Base-by-base conservation (phyloP, 2,797 vertebrate species). In the Buceros bicornis region DNA sequence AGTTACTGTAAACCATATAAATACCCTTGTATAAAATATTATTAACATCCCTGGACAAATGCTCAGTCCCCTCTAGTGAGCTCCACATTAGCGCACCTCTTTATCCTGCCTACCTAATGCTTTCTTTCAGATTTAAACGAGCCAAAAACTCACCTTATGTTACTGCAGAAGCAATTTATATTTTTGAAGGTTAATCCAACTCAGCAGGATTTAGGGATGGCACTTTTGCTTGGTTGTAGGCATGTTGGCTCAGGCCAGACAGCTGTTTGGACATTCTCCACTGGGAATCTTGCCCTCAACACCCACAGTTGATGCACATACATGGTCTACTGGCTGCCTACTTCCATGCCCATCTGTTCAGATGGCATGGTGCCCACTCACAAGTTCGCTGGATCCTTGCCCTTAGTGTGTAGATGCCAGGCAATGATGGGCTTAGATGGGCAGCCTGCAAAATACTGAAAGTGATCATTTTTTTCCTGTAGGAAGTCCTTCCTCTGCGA, bases 321-420 rank as follows among this genome's bases (percentile, higher is more conserved):
- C 98, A 98, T 98, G 98, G 98, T 98, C 98, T 98, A 98, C 98
- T 98, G 98, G 98, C 98, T 98, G 98, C 98, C 97, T 98, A 98
- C 98, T 98, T 98, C 97, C 97, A 97, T 98, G 97, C 98, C 98
- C 98, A 98, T 98, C 98, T 98, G 98, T 98, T 98, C 97, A 98
- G 80, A 98, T 98, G 98, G 98, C 98, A 98, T 95, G 79, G 74
- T 98, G 98, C 98, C 98, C 97, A 97, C 97, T 98, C 98, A 97
- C 98, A 98, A 98, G 98, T 98, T 98, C 98, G 98, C 98, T 98
- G 98, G 98, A 98, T 98, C 97, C 97, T 97, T 98, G 98, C 98
- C 98, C 98, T 98, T 97, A 98, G 97, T 98, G 97, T 98, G 98
- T 97, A 98, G 97, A 96, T 98, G 98, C 98, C 98, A 98, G 98